Conservation (phyloP, 2,888 invertebrate genomes). For the Nasonovia ribisnigri region DNA sequence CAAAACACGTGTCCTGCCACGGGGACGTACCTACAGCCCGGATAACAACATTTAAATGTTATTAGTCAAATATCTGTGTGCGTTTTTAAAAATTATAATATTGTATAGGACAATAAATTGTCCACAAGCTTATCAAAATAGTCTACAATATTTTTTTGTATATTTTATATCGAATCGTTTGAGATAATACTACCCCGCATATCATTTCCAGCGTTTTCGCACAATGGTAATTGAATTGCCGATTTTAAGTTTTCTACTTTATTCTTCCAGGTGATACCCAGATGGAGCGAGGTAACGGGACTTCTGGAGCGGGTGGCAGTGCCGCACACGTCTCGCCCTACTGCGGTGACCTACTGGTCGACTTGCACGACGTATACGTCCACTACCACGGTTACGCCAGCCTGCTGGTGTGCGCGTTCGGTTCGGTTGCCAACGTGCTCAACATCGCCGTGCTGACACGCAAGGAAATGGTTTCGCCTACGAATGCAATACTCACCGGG, state of each 20-base stretch:
- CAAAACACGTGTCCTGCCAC: not conserved
- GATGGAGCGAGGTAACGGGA: constrained; percentile 42
- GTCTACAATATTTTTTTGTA: not conserved
- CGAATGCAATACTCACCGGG: constrained; percentile 91
- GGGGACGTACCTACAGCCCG: too few relatives aligned
- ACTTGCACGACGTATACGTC: constrained; percentile 75
- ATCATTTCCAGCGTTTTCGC: not conserved
- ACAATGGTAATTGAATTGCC: not conserved
- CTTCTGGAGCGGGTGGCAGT: not conserved
- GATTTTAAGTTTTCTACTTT: not conserved
- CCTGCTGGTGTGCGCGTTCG: constrained; percentile 88
- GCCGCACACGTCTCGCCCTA: constrained; percentile 34
- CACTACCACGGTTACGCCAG: constrained; percentile 87
- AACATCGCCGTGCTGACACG: constrained; percentile 92
- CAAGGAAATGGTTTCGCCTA: constrained; percentile 91
- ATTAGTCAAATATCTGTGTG: not conserved
- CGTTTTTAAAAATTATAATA: too few relatives aligned
- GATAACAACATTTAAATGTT: not conserved
- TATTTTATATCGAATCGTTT: not conserved
- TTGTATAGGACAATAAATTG: too few relatives aligned
- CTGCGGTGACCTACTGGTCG: constrained; percentile 65
- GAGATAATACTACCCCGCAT: not conserved
- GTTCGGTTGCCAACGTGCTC: constrained; percentile 90
- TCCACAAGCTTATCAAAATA: too few relatives aligned
- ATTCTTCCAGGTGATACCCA: not conserved